Conservation (phyloP, 2,797 vertebrate species). For the Prionace glauca region DNA sequence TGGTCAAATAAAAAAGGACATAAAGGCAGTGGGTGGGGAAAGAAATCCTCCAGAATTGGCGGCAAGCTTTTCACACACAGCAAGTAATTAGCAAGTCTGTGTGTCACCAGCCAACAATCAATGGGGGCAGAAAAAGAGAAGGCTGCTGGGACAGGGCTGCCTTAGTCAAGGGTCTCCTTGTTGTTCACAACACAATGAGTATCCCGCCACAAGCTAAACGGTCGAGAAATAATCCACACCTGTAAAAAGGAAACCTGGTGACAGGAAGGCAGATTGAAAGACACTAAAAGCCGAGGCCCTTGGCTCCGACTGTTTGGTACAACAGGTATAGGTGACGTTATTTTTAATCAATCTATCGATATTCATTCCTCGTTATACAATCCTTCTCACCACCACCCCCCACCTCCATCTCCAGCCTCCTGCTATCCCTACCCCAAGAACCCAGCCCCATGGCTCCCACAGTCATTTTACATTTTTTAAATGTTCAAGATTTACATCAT, state of each 20-base stretch:
- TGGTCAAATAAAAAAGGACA: constrained; percentile 51
- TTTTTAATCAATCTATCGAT: not conserved
- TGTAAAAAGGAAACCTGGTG: not conserved
- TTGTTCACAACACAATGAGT: constrained; percentile 7
- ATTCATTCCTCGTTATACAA: not conserved
- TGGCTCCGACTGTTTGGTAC: not conserved
- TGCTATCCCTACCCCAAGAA: too few relatives aligned
- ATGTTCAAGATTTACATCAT: not conserved
- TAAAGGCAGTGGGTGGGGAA: constrained; percentile 42
- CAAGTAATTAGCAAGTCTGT: constrained; percentile 37
- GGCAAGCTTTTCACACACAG: constrained; percentile 49
- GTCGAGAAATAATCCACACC: constrained; percentile 23
- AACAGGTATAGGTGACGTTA: not conserved
- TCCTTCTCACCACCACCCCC: not conserved
- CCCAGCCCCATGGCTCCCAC: not conserved
- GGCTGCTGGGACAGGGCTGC: not conserved
- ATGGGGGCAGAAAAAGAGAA: not conserved
- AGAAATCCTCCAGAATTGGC: constrained; percentile 53
- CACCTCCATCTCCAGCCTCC: too few relatives aligned
- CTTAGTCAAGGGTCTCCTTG: not conserved
- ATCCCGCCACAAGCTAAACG: not conserved
- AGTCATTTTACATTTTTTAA: not conserved
- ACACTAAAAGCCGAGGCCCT: not conserved
- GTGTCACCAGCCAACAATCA: constrained; percentile 23
- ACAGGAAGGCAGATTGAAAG: not conserved